phyloP scores from a whole-genome alignment of 2,888 invertebrate genomes.

The Barypeithes pellucidus region DNA sequence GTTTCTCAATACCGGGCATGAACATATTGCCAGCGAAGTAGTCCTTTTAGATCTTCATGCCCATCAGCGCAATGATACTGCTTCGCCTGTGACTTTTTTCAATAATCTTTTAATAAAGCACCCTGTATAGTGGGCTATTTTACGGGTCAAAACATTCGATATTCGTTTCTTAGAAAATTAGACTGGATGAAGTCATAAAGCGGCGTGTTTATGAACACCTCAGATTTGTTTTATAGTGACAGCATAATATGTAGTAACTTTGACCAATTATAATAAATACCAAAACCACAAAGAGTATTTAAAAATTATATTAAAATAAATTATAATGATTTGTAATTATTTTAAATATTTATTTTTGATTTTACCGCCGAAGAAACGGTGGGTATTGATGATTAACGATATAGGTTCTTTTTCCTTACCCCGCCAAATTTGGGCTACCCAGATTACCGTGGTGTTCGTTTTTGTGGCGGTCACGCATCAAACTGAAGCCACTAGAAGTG shows the following conservation, averaged over 20 bases:
- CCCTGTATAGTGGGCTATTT: conserved; percentile 15
- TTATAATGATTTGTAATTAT: conserved; percentile 19
- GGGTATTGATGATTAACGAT: background rate
- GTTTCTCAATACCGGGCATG: too few relatives aligned
- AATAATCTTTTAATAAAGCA: background rate
- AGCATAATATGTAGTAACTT: conserved; percentile 32
- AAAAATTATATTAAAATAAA: conserved; percentile 13
- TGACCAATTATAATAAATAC: conserved; percentile 44
- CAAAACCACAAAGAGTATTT: conserved; percentile 8
- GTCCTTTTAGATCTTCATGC: too few relatives aligned
- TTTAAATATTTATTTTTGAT: conserved; percentile 10
- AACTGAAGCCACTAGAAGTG: too few relatives aligned
- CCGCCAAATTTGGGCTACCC: too few relatives aligned
- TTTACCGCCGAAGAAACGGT: background rate
- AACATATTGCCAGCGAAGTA: too few relatives aligned
- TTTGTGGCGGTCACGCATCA: too few relatives aligned
- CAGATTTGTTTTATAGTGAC: conserved; percentile 44
- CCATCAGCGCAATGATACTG: too few relatives aligned
- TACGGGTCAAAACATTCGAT: conserved; percentile 27
- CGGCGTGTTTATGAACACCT: conserved; percentile 49
- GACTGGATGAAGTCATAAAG: conserved; percentile 47
- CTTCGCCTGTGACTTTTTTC: too few relatives aligned
- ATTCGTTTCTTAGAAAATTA: conserved; percentile 39
- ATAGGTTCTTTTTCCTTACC: background rate
- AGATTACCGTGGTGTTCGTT: too few relatives aligned